Evolutionary conservation across 2,888 invertebrate species (phyloP), one percentile per base, ranked within the genome.

Genomic region (Baronia brevicornis): DNA sequence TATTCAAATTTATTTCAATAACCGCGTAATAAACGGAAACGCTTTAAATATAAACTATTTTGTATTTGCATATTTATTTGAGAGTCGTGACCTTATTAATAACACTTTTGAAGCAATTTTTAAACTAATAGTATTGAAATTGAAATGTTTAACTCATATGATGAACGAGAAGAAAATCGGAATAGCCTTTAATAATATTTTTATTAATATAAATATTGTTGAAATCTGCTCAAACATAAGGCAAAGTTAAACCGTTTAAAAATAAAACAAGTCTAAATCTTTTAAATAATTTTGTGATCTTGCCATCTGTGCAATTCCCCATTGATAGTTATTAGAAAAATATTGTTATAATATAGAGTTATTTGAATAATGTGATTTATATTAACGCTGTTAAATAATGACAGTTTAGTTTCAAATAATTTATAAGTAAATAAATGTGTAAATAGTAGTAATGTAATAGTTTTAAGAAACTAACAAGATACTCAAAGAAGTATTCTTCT

Each of bases 311-410:
- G 36, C 31, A 36, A 43, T 28, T 38, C 44, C 41, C 42, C 46
- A 46, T 46, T 43, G 36, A 39, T 45, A 43, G 46, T 38, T 44
- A 26, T 42, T 54, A 52, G 43, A 33, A 39, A 34, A 25, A 43
- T 44, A 47, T 49, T 51, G 48, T 54, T 51, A 46, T n/a, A n/a
- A n/a, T 37, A 46, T 46, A 51, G 38, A 46, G 33, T 38, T 50
- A 50, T 46, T 44, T 39, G 41, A 44, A 50, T 53, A 48, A 48
- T 49, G 51, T 54, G 54, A 54, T 59, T 57, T 56, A 49, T 54
- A 51, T 51, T 44, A 48, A 50, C 33, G 43, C 54, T 59, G 60
- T 62, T 61, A 48, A 45, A 41, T 35, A 41, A 38, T 45, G 39
- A 57, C 58, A 51, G 50, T 48, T 40, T 50, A 51, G 41, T 47